These are phyloP conservation scores for Chaetophractus vellerosus DNA, from an alignment of 2,797 vertebrate species.

Conservation along the genomic window DNA sequence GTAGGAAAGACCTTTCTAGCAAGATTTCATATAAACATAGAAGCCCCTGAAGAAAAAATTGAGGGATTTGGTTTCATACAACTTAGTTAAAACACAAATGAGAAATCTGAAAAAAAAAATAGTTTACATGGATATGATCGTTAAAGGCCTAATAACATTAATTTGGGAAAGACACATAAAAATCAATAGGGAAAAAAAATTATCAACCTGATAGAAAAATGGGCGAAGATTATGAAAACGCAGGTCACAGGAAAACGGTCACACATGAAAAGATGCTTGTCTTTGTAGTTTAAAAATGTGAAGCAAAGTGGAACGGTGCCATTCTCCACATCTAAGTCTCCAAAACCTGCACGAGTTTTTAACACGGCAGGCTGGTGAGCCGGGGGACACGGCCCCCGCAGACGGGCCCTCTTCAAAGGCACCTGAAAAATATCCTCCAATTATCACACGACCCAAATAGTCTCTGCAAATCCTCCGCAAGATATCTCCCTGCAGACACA, in stretches of 20 bases:
- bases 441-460: neutral
- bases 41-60: neutral
- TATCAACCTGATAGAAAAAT: neutral
- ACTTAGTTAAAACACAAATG: slow-evolving; percentile 23
- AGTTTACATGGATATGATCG: neutral
- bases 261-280: neutral
- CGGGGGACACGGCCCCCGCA: too few species aligned
- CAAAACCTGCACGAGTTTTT: neutral
- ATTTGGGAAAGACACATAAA: neutral
- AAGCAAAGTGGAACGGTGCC: neutral
- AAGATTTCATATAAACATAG: too few species aligned
- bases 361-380: neutral
- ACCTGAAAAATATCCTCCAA: neutral
- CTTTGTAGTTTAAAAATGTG: neutral
- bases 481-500: neutral
- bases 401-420: neutral
- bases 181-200: neutral
- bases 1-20: too few species aligned
- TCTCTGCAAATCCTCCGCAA: neutral
- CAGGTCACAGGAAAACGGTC: neutral
- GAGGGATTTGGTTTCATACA: neutral
- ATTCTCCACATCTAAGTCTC: neutral
- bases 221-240: neutral
- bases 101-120: neutral
- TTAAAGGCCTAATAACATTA: neutral